A percentile compares a stretch with the other conserved stretches of the same genome.
Conservation (phyloP, 2,797 vertebrate genomes). For the Ciconia nigra region DNA sequence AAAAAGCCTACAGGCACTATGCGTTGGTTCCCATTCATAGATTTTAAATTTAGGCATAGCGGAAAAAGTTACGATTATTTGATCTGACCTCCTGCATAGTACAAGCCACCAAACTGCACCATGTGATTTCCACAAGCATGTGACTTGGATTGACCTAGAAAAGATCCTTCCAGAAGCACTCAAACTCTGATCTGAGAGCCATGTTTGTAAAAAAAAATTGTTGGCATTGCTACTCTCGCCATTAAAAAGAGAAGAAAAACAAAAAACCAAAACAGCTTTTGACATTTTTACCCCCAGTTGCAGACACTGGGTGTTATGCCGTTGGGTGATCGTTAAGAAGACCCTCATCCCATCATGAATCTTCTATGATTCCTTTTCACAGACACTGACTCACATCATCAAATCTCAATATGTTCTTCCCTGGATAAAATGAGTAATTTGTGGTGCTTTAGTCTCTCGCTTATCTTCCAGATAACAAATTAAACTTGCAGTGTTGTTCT, state of each 20-base stretch:
- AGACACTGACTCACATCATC: not conserved
- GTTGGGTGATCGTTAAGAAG: not conserved
- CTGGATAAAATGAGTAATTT: not conserved
- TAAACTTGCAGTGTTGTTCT: not conserved
- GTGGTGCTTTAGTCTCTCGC: not conserved
- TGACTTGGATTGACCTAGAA: not conserved
- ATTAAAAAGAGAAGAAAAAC: not conserved
- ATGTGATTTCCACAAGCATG: not conserved
- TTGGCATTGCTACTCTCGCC: not conserved
- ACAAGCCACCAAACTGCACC: not conserved
- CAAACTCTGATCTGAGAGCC: not conserved
- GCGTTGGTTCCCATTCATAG: not conserved
- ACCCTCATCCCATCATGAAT: not conserved
- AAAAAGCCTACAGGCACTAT: constrained; percentile 2
- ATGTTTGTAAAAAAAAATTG: not conserved
- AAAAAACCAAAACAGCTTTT: not conserved
- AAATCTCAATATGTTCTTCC: not conserved
- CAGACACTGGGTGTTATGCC: not conserved
- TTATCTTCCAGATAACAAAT: not conserved
- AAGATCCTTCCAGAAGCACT: not conserved
- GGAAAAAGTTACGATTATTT: not conserved
- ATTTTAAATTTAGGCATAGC: not conserved
- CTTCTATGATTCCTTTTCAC: not conserved
- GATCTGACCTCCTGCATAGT: not conserved
- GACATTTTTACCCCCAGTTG: not conserved